phyloP scores from a whole-genome alignment of 64 coral and sea anemone species.

The Stichodactyla mertensii region DNA sequence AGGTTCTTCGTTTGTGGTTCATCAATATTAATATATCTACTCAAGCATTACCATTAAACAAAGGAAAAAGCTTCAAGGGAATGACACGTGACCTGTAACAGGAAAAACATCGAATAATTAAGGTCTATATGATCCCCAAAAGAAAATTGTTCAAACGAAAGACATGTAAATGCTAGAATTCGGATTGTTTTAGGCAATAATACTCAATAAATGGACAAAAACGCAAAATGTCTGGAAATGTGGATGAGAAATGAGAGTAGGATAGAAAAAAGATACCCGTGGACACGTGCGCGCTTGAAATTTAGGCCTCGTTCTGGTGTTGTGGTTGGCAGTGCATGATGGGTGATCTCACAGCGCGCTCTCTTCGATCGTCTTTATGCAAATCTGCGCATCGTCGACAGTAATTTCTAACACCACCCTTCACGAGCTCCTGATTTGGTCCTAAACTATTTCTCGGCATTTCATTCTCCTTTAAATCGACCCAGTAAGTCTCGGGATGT shows the following conservation, averaged over 20 bases:
- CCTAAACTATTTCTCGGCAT: not conserved
- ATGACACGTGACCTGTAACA: too few species aligned
- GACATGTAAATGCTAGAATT: not conserved
- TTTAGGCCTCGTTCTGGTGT: conserved; percentile 3
- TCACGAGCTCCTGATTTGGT: conserved; percentile 26
- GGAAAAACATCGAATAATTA: too few species aligned
- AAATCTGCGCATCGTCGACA: conserved; percentile 28
- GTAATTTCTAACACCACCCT: conserved; percentile 31
- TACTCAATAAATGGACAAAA: not conserved
- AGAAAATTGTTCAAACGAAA: too few species aligned
- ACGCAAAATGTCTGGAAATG: not conserved
- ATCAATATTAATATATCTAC: too few species aligned
- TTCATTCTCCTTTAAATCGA: not conserved
- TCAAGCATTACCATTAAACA: too few species aligned
- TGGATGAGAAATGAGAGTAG: not conserved
- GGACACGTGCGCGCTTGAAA: not conserved
- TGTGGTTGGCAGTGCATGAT: not conserved
- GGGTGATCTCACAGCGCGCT: conserved; percentile 28
- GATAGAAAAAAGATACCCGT: not conserved
- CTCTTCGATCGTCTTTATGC: conserved; percentile 21
- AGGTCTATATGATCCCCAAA: too few species aligned
- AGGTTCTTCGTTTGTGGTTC: too few species aligned
- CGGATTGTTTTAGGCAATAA: not conserved
- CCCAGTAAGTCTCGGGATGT: not conserved
- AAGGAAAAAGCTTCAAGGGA: too few species aligned